A percentile compares a stretch with the other conserved stretches of the same genome.
Evolutionary conservation across 2,113 vertebrate genomes (phyloP).

Genomic region (cat (Felis catus)): DNA sequence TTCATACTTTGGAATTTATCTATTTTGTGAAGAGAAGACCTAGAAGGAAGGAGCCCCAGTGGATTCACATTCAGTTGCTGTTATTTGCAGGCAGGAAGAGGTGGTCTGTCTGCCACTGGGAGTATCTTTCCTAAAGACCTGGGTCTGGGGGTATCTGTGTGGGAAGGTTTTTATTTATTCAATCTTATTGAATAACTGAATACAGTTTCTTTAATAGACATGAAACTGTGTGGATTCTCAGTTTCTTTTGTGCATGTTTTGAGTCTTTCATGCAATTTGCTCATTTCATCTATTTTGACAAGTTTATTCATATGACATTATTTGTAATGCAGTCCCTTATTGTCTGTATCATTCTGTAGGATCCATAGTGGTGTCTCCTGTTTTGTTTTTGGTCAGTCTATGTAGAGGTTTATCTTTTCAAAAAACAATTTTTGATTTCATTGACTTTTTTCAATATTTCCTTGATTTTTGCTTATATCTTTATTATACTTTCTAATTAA

Average conservation of each 20-base stretch:
- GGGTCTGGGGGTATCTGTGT: background rate
- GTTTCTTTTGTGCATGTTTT: background rate
- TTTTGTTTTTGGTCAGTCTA: background rate
- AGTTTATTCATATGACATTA: background rate
- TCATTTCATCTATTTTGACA: constrained; percentile 8
- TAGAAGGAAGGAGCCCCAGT: background rate
- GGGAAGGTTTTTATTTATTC: background rate
- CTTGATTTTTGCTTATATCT: background rate
- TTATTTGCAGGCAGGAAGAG: background rate
- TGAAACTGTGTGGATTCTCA: background rate
- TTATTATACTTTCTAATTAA: background rate
- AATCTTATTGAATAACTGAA: background rate
- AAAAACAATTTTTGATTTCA: background rate
- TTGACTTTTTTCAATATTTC: background rate
- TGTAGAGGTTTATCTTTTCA: background rate
- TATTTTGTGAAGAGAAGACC: background rate
- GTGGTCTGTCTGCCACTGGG: background rate
- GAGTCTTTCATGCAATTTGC: background rate
- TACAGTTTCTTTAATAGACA: background rate
- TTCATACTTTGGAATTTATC: background rate
- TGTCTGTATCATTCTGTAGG: background rate
- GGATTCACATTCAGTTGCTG: background rate
- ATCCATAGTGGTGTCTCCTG: background rate
- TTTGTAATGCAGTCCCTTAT: background rate
- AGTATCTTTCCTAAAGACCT: background rate